Evolutionary conservation across 92 coral and sea anemone genomes (phyloP), one percentile per base, ranked within the genome.

Genomic region (Virgularia gustaviana): DNA sequence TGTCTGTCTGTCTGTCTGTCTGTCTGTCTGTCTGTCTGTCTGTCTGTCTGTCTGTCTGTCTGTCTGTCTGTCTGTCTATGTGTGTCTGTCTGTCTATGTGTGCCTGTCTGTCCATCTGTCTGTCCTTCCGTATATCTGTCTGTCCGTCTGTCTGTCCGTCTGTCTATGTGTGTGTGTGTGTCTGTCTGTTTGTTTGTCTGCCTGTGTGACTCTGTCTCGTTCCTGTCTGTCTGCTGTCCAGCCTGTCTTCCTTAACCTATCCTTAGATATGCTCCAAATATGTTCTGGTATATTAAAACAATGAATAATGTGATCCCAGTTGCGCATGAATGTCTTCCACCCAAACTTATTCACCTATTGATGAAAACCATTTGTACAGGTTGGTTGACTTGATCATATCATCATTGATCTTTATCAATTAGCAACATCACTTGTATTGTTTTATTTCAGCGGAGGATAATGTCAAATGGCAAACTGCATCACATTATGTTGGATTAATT

Each of bases 281-380:
- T 82, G 72, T 72, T 80, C 13, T 92, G 98, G 98, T 92, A 89
- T 65, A 84, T 92, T 24, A 70, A 88, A 39, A 92, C 98, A 30
- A 92, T 92, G 78, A 92, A 92, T 80, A 96, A 92, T 35, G 88
- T 86, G 37, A 81, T 92, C 49, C 90, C 86, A 49, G 87, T 85
- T 1, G 96, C 89, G 34, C 90, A 89, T 31, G 78, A 83, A 19
- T 85, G 84, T 29, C 90, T 89, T 30, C 77, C 80, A 57, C 83
- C 83, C 49, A 84, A 83, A 8, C 88, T 89, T 44, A 87, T 89
- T 3, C 92, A 89, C 81, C 83, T 73, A 57, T 86, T 92, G 7
- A 79, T 92, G 89, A 72, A 90, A 70, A 78, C 89, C 30, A 65
- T 92, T 11, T 96, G 96, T 31, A 88, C 90, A 87, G 98, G 97